These are phyloP conservation scores for Prosopocoilus inquinatus DNA, from an alignment of 2,888 invertebrate genomes.

Conservation along the genomic window DNA sequence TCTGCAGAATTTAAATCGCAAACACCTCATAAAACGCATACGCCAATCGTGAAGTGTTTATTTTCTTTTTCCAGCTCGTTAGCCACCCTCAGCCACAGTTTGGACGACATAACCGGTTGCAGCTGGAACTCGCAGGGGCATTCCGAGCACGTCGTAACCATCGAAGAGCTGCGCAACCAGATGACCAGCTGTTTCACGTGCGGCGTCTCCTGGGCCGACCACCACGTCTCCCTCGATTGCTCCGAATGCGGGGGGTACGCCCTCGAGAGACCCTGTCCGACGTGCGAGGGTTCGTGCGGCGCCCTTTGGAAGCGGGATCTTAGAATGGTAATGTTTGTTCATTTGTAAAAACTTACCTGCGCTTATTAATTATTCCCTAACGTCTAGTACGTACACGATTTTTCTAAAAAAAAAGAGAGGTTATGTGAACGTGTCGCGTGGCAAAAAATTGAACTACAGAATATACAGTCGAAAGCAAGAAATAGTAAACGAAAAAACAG, in stretches of 20 bases:
- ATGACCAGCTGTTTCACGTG: slow-evolving; percentile 76
- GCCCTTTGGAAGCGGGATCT: slow-evolving; percentile 74
- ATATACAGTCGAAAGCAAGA: no score
- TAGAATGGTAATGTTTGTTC: slow-evolving; percentile 58
- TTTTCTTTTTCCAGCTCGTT: slow-evolving; percentile 40
- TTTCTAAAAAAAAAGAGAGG: no score
- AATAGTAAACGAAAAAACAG: no score
- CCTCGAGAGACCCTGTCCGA: slow-evolving; percentile 70
- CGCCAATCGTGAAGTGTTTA: not conserved
- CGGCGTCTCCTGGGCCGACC: slow-evolving; percentile 77
- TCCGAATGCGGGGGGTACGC: slow-evolving; percentile 79
- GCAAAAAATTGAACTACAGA: no score
- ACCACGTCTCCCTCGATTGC: slow-evolving; percentile 75
- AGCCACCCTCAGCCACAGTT: slow-evolving; percentile 45
- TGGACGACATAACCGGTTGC: slow-evolving; percentile 46
- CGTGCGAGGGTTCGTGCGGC: slow-evolving; percentile 72
- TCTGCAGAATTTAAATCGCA: no score
- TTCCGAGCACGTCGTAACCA: slow-evolving; percentile 60
- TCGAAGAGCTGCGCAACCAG: slow-evolving; percentile 69
- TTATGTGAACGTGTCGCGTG: no score
- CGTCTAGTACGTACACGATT: no score
- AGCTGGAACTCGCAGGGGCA: slow-evolving; percentile 29
- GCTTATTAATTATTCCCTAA: no score
- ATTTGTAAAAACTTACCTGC: no score
- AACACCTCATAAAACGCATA: no score